Evolutionary conservation across 2,797 vertebrate species (phyloP).

Genomic region (Anomalospiza imberbis): DNA sequence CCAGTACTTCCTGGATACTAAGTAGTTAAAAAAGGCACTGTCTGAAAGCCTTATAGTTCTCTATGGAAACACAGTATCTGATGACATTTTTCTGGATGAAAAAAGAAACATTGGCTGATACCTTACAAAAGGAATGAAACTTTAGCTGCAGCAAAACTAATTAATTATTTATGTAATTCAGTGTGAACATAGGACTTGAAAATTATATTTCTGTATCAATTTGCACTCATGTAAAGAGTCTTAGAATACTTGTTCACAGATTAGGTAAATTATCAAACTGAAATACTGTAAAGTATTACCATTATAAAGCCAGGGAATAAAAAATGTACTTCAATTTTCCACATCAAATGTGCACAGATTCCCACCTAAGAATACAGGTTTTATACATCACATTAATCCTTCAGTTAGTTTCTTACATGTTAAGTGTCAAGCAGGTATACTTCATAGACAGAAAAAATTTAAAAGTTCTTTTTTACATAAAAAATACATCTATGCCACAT

Average conservation of each 20-base stretch:
- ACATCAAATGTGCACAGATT: background rate
- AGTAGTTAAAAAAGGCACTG: background rate
- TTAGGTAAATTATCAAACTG: background rate
- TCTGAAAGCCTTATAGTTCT: background rate
- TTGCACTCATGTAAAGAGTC: slow-evolving; percentile 15
- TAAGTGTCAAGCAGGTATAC: background rate
- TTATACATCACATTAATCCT: background rate
- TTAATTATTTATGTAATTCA: slow-evolving; percentile 50
- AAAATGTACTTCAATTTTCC: background rate
- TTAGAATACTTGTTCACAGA: background rate
- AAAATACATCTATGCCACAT: background rate
- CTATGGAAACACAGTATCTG: slow-evolving; percentile 19
- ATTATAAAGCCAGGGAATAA: background rate
- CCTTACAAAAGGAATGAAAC: slow-evolving; percentile 43
- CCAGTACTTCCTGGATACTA: background rate
- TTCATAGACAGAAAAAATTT: fast-evolving
- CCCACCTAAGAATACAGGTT: background rate
- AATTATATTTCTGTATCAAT: slow-evolving; percentile 31
- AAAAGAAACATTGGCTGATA: slow-evolving; percentile 1
- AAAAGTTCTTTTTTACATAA: background rate
- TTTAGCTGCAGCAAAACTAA: slow-evolving; percentile 12
- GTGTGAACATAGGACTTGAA: background rate
- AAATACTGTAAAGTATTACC: background rate
- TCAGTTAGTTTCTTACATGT: background rate
- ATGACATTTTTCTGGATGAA: slow-evolving; percentile 8